These are phyloP conservation scores for Chrysaora quinquecirrha DNA, from an alignment of 30 jellyfish, hydroid and myxozoan species.

Conservation along the genomic window DNA sequence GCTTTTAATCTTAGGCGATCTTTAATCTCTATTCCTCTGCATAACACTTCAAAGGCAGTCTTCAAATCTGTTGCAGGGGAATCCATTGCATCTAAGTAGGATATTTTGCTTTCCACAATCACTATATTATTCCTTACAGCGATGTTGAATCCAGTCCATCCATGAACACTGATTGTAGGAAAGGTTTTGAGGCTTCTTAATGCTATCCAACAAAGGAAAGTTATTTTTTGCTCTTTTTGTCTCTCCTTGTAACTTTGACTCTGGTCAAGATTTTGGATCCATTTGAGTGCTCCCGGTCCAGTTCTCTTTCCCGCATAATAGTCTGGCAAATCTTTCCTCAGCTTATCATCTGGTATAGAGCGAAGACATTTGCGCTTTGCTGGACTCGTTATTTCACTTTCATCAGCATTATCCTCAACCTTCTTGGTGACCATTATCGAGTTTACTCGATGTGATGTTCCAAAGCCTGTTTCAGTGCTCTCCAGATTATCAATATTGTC, in stretches of 20 bases:
- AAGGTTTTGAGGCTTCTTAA: conserved; percentile 16
- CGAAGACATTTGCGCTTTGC: conserved; percentile 4
- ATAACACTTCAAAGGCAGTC: conserved; percentile 39
- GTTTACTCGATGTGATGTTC: conserved; percentile 27
- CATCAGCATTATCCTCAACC: conserved; percentile 4
- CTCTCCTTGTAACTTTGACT: conserved; percentile 2
- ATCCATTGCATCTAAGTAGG: conserved; percentile 22
- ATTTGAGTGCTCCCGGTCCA: conserved; percentile 25
- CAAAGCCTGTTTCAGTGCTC: conserved; percentile 13
- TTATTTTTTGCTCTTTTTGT: neutral
- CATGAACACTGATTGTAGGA: conserved; percentile 29
- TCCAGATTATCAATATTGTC: conserved; percentile 26
- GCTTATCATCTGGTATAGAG: conserved; percentile 12
- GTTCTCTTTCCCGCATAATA: conserved; percentile 33
- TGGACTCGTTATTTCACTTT: conserved; percentile 8
- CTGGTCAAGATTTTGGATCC: conserved; percentile 1
- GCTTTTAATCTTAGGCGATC: conserved; percentile 36
- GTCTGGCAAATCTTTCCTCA: conserved; percentile 31
- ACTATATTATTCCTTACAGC: conserved; percentile 9
- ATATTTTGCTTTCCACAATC: conserved; percentile 18
- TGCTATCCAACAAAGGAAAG: conserved; percentile 18
- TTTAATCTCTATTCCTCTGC: conserved; percentile 38
- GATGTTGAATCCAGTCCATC: conserved; percentile 55
- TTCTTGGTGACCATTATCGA: conserved; percentile 23
- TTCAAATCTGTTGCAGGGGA: conserved; percentile 52